These are phyloP conservation scores for Tyto alba DNA, from an alignment of 2,113 vertebrate genomes.

Conservation along the genomic window DNA sequence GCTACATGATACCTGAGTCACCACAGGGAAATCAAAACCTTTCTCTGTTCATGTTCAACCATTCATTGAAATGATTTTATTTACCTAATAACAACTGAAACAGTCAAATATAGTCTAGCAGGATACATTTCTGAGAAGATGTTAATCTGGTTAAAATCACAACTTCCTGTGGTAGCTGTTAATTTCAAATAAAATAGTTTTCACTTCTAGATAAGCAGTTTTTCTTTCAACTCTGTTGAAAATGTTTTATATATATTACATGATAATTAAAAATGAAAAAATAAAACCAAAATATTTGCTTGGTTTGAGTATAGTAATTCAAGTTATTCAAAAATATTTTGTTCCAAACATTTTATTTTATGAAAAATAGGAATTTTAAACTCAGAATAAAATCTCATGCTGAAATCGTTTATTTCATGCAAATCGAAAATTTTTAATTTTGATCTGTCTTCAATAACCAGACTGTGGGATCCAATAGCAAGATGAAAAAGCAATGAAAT, in stretches of 20 bases:
- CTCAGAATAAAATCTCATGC: neutral
- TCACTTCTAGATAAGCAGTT: accelerated
- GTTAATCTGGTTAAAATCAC: neutral
- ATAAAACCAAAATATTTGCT: neutral
- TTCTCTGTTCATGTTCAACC: neutral
- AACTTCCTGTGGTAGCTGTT: neutral
- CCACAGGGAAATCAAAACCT: neutral
- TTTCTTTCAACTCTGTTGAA: neutral
- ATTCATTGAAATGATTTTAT: neutral
- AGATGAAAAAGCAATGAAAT: neutral
- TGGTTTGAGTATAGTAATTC: neutral
- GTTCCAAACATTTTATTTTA: neutral
- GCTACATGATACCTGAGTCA: neutral
- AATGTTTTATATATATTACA: neutral
- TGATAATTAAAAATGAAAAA: neutral
- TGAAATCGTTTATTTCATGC: neutral
- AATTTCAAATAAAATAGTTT: neutral
- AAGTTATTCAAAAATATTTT: neutral
- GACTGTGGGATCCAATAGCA: neutral
- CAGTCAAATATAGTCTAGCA: neutral
- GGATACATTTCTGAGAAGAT: neutral
- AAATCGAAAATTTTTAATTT: neutral
- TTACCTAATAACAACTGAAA: neutral
- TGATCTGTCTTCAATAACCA: neutral
- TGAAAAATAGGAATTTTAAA: neutral